Conservation (phyloP, 2,113 vertebrate species). For the Triplophysa tibetana region DNA sequence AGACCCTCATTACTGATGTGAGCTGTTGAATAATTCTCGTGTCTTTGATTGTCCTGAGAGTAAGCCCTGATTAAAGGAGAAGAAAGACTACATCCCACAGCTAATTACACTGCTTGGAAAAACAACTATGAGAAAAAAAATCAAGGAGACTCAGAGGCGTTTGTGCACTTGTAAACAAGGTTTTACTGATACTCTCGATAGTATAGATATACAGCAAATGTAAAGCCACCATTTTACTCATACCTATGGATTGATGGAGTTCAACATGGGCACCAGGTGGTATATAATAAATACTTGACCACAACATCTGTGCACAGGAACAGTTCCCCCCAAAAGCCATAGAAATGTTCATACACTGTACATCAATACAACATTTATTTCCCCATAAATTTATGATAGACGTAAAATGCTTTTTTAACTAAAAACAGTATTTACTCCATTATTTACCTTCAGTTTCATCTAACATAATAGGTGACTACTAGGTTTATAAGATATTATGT, state of each 20-base stretch:
- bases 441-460: slow-evolving; percentile 46
- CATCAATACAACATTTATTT: slow-evolving; percentile 94
- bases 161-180: slow-evolving; percentile 89
- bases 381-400: slow-evolving; percentile 79
- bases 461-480: slow-evolving; percentile 84
- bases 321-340: slow-evolving; percentile 87
- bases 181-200: slow-evolving; percentile 95
- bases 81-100: neutral
- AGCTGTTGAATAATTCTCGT: slow-evolving; percentile 26
- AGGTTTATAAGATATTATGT: slow-evolving; percentile 88
- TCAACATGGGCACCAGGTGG: slow-evolving; percentile 91
- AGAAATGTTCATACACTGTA: slow-evolving; percentile 94
- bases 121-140: neutral
- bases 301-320: slow-evolving; percentile 97
- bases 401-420: slow-evolving; percentile 77
- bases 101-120: neutral
- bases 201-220: slow-evolving; percentile 93
- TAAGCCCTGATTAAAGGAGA: slow-evolving; percentile 25
- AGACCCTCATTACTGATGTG: slow-evolving; percentile 29
- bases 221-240: slow-evolving; percentile 94
- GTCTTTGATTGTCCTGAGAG: slow-evolving; percentile 12
- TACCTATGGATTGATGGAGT: slow-evolving; percentile 83
- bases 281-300: slow-evolving; percentile 99
- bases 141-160: slow-evolving; percentile 50
- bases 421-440: slow-evolving; percentile 65